Evolutionary conservation across 1,140 invertebrate genomes (phyloP), one percentile per base, ranked within the genome.

Genomic region (Prorops nasuta): DNA sequence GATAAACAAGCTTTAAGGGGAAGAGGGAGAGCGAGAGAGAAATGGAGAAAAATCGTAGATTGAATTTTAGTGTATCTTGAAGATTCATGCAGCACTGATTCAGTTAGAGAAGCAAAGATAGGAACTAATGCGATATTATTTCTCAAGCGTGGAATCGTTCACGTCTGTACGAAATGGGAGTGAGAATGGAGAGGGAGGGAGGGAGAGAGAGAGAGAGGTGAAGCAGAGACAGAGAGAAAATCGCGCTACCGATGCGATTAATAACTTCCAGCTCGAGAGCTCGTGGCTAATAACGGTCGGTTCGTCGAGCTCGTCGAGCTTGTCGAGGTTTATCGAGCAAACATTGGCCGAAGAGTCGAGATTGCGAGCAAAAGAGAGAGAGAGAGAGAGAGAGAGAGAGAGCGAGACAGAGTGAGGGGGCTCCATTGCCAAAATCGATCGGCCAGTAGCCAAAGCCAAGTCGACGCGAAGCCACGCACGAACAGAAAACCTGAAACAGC

Each of bases 301-400:
- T 51, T 51, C 53, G 44, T 44, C 22, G 44, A 39, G 38, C 54
- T 44, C 31, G 24, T n/a, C n/a, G n/a, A n/a, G n/a, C n/a, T n/a
- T n/a, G n/a, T 36, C 20, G 37, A 39, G 44, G 52, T 59, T 59
- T 60, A 60, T 60, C 42, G 52, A 59, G 49, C 49, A 56, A 59
- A 60, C 58, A 60, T 56, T 42, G 32, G 31, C 44, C 46, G 52
- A 56, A 51, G 24, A 49, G 43, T 36, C 40, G 4, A 10, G 43
- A 54, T 60, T 36, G 39, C 22, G 24, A 28, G 24, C n/a, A n/a
- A n/a, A n/a, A n/a, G n/a, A n/a, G n/a, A n/a, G n/a, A n/a, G n/a
- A n/a, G n/a, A n/a, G n/a, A n/a, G n/a, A n/a, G n/a, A n/a, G n/a
- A n/a, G n/a, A n/a, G n/a, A n/a, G n/a, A n/a, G n/a, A n/a, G n/a